phyloP scores from a whole-genome alignment of 2,113 vertebrate species.

The Dipodomys stephensi region DNA sequence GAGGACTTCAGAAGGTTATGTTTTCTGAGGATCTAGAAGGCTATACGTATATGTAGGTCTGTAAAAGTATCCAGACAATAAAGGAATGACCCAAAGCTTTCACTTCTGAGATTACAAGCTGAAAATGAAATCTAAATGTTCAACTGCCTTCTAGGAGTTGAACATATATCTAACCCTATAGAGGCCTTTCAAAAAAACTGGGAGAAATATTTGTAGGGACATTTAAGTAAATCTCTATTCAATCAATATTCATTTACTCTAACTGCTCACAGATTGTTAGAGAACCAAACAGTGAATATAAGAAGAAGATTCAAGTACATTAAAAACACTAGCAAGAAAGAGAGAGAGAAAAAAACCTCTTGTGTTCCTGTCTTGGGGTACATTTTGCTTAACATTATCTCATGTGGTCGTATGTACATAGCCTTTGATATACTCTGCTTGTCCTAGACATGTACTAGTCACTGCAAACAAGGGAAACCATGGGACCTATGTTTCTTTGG shows the following conservation, averaged over 20 bases:
- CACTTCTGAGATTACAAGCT: not conserved
- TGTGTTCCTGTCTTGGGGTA: too few species aligned
- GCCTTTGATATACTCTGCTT: too few species aligned
- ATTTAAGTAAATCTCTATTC: conserved; percentile 4
- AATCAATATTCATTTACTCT: not conserved
- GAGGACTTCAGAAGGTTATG: not conserved
- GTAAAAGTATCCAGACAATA: not conserved
- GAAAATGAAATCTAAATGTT: conserved; percentile 4
- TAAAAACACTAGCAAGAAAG: too few species aligned
- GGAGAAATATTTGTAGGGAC: not conserved
- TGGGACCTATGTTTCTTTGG: too few species aligned
- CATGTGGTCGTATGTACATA: too few species aligned
- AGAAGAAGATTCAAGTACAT: not conserved
- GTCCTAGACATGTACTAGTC: too few species aligned
- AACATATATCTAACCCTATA: not conserved
- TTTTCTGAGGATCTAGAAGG: not conserved
- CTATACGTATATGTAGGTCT: not conserved
- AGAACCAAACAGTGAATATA: not conserved
- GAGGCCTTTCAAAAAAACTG: not conserved
- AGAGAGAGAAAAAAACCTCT: too few species aligned
- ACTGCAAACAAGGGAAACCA: too few species aligned
- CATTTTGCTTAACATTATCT: too few species aligned
- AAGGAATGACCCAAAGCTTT: not conserved
- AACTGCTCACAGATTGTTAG: not conserved
- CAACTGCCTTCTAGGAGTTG: not conserved